Evolutionary conservation across 2,888 invertebrate genomes (phyloP).

Genomic region (Drosophila tripunctata): DNA sequence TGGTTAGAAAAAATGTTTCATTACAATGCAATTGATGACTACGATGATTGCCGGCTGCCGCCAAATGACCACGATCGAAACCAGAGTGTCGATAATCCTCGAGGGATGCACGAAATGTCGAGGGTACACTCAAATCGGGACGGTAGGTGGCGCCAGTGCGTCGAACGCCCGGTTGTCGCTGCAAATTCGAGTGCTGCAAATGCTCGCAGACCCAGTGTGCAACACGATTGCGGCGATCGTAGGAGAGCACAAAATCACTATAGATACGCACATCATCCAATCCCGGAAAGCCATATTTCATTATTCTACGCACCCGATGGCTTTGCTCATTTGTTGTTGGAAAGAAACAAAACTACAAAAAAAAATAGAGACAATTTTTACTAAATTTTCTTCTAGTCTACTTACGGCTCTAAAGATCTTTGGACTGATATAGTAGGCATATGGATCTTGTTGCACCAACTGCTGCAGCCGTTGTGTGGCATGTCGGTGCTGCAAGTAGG

Average conservation of each 20-base stretch:
- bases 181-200: conserved; percentile 89
- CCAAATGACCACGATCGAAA: conserved; percentile 97
- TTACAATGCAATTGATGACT: conserved; percentile 90
- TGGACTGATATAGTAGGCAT: conserved; percentile 69
- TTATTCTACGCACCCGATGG: conserved; percentile 88
- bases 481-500: conserved; percentile 68
- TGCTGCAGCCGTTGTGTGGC: conserved; percentile 45
- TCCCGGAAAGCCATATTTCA: conserved; percentile 96
- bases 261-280: conserved; percentile 93
- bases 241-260: conserved; percentile 95
- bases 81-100: conserved; percentile 94
- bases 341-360: conserved; percentile 59
- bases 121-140: conserved; percentile 92
- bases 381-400: neutral
- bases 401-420: conserved; percentile 63
- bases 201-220: conserved; percentile 99
- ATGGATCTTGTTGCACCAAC: conserved; percentile 66
- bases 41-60: conserved; percentile 97
- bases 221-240: conserved; percentile 93
- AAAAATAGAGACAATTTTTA: neutral
- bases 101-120: conserved; percentile 91
- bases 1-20: conserved; percentile 95
- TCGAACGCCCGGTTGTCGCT: conserved; percentile 87
- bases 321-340: neutral
- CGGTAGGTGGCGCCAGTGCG: conserved; percentile 91